Base-by-base conservation (phyloP, 2,113 vertebrate species). In the Rhinolophus sinicus region DNA sequence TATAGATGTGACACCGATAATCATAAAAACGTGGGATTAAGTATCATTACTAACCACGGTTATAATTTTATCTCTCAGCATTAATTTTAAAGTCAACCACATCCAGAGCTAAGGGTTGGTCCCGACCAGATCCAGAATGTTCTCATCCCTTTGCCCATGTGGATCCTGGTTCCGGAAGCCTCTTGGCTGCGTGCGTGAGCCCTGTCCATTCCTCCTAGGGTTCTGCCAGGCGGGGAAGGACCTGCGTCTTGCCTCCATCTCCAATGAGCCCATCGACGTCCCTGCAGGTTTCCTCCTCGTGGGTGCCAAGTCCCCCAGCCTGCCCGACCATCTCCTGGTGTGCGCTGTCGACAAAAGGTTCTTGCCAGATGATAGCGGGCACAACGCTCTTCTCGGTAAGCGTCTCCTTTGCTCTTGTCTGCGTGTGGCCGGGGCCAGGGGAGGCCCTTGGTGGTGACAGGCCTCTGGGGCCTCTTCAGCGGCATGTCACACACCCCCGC, bases 151-250 rank as follows among this genome's bases (percentile, higher is more conserved):
- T 26, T 21, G 24, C 15, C 33, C 0, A 0, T 0, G 2, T 1
- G 28, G 22, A 76, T 24, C 47, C 82, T 3, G 84, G 78, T 38
- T 77, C 73, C 8, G 83, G 72, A 56, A 2, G 47, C 13, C 30
- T 5, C 35, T 86, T 28, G 76, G 69, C 38, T 28, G 62, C 0
- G 1, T 0, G 0, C 38, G 5, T 89, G 62, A 87, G 14, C 28
- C 30, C 38, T 70, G n/a, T 82, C 7, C 52, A 2, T 70, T 54
- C 21, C 33, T 92, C 94, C 95, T 77, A 99, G 99, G 99, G 95
- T 99, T 99, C 98, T 99, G 99, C 97, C 99, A 99, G 98, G 99
- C 99, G 0, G 99, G 99, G 75, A 99, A 99, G 98, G 99, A 99
- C 97, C 98, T 99, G 96, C 99, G 99, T 30, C 98, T 99, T 4